Percentiles rank a stretch among this genome's conserved stretches.
Evolutionary conservation across 2,113 vertebrate genomes (phyloP).

Genomic region (Camelus bactrianus): DNA sequence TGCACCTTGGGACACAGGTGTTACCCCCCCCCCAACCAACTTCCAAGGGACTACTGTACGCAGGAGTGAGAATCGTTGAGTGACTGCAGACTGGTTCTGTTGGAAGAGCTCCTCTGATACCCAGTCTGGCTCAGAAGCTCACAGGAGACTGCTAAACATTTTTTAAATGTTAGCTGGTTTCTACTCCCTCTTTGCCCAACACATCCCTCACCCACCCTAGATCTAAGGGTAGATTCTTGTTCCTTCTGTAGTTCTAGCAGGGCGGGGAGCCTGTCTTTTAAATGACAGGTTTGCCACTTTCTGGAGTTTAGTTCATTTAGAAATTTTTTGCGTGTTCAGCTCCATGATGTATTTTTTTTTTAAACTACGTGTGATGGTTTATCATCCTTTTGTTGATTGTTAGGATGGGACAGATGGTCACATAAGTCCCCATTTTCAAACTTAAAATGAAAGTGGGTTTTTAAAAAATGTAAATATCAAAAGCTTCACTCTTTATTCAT

Average conservation of each 20-base stretch:
- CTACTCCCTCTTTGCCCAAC: neutral
- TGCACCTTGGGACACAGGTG: neutral
- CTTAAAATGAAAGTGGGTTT: neutral
- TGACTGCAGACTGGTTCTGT: neutral
- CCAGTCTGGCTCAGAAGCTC: neutral
- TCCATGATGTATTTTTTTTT: neutral
- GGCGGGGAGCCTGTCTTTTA: neutral
- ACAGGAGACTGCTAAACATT: neutral
- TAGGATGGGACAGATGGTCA: neutral
- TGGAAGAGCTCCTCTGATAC: neutral
- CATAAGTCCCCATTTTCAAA: neutral
- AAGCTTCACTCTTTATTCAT: neutral
- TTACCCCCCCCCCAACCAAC: neutral
- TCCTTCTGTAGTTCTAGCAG: neutral
- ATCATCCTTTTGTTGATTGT: neutral
- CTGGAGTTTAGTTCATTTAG: neutral
- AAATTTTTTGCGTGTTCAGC: neutral
- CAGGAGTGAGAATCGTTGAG: neutral
- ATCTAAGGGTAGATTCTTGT: neutral
- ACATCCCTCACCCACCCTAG: too few species aligned
- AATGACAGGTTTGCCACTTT: neutral
- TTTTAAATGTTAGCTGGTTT: neutral
- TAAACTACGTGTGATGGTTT: neutral
- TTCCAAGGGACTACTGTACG: neutral
- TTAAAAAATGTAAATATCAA: neutral